These are phyloP conservation scores for Drosophila bocki DNA, from an alignment of 1,140 invertebrate genomes.

Conservation along the genomic window DNA sequence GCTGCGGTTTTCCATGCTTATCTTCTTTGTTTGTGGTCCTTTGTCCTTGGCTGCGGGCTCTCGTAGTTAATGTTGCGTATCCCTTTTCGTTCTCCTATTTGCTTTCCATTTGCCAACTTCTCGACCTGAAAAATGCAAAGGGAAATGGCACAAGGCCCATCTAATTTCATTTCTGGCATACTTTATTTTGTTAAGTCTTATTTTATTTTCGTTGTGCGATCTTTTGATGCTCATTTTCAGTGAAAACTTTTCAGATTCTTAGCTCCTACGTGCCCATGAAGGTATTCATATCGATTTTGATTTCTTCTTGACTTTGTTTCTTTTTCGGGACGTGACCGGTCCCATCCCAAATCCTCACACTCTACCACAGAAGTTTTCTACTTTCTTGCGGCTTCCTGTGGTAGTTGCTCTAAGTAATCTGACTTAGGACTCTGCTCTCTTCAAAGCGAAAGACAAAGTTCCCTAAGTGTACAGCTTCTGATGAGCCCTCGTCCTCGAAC, in stretches of 20 bases:
- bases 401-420: conserved; percentile 30
- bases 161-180: conserved; percentile 55
- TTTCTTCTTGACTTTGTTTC: conserved; percentile 56
- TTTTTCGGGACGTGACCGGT: conserved; percentile 45
- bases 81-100: conserved; percentile 57
- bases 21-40: background rate
- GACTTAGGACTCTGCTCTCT: conserved; percentile 8
- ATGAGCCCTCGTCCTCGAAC: conserved; percentile 13
- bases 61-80: conserved; percentile 68
- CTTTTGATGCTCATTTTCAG: conserved; percentile 56
- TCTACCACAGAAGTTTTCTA: conserved; percentile 32
- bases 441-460: conserved; percentile 34
- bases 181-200: conserved; percentile 20
- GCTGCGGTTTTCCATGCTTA: conserved; percentile 38
- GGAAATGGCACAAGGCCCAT: conserved; percentile 42
- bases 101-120: conserved; percentile 67
- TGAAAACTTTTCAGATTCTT: conserved; percentile 40
- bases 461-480: background rate
- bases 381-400: conserved; percentile 38
- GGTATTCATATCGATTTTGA: conserved; percentile 42
- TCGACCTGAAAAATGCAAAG: conserved; percentile 52
- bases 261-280: conserved; percentile 16
- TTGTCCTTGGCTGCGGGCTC: conserved; percentile 15
- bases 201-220: conserved; percentile 33
- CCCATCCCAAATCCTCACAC: conserved; percentile 10